Conservation (phyloP, 2,113 vertebrate genomes). For the Probosciger aterrimus region DNA sequence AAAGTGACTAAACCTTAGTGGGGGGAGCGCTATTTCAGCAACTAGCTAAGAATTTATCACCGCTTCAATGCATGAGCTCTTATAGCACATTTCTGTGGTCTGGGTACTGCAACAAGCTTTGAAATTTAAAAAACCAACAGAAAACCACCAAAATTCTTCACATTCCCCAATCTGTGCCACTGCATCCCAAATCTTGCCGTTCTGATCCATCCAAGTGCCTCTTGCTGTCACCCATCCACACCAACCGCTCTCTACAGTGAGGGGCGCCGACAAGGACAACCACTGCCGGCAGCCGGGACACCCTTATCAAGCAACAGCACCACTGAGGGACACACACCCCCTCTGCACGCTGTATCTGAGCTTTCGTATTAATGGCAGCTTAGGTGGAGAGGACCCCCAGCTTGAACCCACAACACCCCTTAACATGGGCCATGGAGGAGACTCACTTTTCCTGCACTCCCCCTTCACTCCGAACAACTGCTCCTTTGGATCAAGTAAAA, state of each 20-base stretch:
- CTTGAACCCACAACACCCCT: fast-evolving
- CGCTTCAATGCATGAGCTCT: not conserved
- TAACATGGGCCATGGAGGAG: fast-evolving
- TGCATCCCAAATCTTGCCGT: not conserved
- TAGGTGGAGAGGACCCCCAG: fast-evolving
- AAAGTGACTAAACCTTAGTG: not conserved
- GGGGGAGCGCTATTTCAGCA: not conserved
- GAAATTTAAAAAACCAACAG: not conserved
- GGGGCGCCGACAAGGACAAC: not conserved
- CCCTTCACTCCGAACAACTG: fast-evolving
- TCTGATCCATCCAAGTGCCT: not conserved
- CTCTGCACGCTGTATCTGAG: fast-evolving
- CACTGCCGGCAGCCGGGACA: not conserved
- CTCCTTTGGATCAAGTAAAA: not conserved
- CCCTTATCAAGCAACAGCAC: not conserved
- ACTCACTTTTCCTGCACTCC: not conserved
- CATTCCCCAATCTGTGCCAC: not conserved
- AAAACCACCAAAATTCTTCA: not conserved
- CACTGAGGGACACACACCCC: not conserved
- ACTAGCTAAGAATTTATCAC: not conserved
- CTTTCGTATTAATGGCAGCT: not conserved
- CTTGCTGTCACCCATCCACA: not conserved
- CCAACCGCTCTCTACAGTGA: fast-evolving
- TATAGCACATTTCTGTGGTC: not conserved
- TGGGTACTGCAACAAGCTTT: not conserved